These are phyloP conservation scores for Crematogaster levior DNA, from an alignment of 2,888 invertebrate genomes.

Conservation along the genomic window DNA sequence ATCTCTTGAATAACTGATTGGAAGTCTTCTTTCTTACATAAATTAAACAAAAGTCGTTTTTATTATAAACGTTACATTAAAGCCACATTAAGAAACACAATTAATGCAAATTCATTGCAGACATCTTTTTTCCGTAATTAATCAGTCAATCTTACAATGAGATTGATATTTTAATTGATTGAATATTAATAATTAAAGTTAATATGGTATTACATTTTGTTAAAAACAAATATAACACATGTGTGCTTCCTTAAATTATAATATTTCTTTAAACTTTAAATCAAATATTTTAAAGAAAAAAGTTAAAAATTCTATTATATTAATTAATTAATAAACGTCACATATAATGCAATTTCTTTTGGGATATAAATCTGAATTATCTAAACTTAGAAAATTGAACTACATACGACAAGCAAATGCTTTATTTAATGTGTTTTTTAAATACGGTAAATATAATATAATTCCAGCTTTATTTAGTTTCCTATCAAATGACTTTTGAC, in stretches of 20 bases:
- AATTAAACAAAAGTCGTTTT: neutral
- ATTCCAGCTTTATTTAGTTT: slow-evolving; percentile 37
- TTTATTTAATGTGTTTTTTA: slow-evolving; percentile 46
- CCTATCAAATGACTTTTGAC: slow-evolving; percentile 1
- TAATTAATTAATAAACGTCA: neutral
- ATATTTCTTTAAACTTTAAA: neutral
- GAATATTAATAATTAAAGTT: neutral
- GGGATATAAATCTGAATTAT: neutral
- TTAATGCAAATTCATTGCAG: neutral
- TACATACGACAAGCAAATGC: slow-evolving; percentile 10
- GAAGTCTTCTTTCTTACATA: neutral
- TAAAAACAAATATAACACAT: neutral
- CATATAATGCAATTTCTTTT: neutral
- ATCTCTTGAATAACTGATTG: neutral
- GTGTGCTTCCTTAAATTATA: neutral
- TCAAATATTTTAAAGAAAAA: neutral
- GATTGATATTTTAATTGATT: neutral
- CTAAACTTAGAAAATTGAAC: neutral
- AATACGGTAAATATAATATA: slow-evolving; percentile 60
- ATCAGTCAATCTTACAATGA: neutral
- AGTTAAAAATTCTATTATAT: neutral
- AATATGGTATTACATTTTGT: neutral
- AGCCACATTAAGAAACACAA: neutral
- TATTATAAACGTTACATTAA: too few relatives aligned
- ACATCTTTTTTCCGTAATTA: neutral